Evolutionary conservation across 1,140 invertebrate species (phyloP), one percentile per base, ranked within the genome.

Genomic region (Danaus melanippus): DNA sequence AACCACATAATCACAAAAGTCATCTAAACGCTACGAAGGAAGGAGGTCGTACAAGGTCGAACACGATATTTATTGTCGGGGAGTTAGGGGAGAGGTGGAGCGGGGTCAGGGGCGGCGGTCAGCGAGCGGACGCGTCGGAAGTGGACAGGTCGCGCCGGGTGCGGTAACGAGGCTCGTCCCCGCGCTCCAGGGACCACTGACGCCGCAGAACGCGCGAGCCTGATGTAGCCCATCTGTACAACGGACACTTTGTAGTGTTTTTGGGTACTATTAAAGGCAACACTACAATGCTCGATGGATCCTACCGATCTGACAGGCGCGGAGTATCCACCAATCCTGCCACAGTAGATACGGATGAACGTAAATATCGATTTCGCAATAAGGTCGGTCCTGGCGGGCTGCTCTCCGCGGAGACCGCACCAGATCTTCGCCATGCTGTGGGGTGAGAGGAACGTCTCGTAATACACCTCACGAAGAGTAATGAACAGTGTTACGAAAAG

Each of bases 151-250:
- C 66, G 11, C 56, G 60, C 46, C 71, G 66, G 46, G 64, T 68
- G 51, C 70, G 69, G 58, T 70, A 71, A 40, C 65, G 70, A 10
- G 68, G 53, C 42, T 66, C 66, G 46, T 74, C 76, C 41, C 76
- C 69, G 41, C 75, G 73, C 66, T 76, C 77, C 60, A 80, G 71
- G 43, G 77, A 80, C 77, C 77, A 78, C 67, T 78, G 77, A 4
- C 77, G 74, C 12, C 71, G 68, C 64, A 78, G 56, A n/a, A 56
- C 58, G 17, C 74, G 73, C 42, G 60, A 50, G 10, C 65, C 67
- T 11, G 60, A 49, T 17, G 59, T 44, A 42, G 65, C 50, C 58
- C 67, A 73, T 46, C 73, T 72, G 56, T 12, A 42, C 10, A 42
- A 45, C 10, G 10, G 9, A 12, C 21, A 10, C n/a, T 10, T 47